Evolutionary conservation across 2,797 vertebrate species (phyloP).

Genomic region (Natrix natrix): DNA sequence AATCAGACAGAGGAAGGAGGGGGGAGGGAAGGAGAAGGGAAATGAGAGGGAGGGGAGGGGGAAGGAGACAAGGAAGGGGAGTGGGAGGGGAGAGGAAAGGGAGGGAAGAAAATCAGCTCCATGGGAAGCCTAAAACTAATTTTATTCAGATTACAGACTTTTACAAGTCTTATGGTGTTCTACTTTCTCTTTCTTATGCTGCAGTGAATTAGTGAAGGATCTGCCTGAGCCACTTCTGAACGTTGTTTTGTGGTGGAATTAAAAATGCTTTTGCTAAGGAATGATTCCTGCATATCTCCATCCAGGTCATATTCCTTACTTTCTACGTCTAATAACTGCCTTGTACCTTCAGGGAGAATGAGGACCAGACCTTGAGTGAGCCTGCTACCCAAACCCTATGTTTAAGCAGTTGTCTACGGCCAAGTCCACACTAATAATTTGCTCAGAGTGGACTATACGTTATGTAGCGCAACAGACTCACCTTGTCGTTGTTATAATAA

Average conservation of each 20-base stretch:
- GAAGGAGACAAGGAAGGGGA: too few species aligned
- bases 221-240: not conserved
- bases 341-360: not conserved
- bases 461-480: slow-evolving; percentile 55
- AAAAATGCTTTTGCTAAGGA: not conserved
- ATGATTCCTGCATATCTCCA: not conserved
- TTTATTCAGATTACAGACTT: too few species aligned
- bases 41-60: too few species aligned
- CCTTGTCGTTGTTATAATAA: slow-evolving; percentile 95
- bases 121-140: too few species aligned
- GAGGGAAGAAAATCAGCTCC: not conserved
- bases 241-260: not conserved
- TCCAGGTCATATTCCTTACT: not conserved
- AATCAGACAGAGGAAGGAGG: too few species aligned
- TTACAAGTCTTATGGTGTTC: too few species aligned
- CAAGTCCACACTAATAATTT: not conserved
- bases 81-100: too few species aligned
- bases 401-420: not conserved
- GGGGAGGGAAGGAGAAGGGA: too few species aligned
- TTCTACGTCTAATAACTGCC: not conserved
- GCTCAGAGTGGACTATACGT: not conserved
- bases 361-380: too few species aligned
- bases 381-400: not conserved
- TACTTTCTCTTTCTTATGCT: too few species aligned
- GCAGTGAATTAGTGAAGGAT: too few species aligned